phyloP scores from a whole-genome alignment of 37 sponge, comb jelly and placozoan species.

The Geodia barretti region DNA sequence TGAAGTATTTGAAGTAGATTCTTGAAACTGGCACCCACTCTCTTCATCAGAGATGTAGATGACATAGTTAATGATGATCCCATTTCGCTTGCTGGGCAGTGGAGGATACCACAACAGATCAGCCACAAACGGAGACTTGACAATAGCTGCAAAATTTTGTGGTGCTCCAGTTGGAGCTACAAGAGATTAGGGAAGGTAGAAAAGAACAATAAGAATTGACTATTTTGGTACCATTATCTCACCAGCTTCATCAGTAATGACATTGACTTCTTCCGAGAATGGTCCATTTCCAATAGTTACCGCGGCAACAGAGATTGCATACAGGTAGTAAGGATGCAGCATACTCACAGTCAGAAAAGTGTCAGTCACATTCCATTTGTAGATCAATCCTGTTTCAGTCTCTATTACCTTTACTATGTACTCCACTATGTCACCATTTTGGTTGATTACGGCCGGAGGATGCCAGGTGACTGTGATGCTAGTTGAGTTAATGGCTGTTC shows the following conservation, averaged over 20 bases:
- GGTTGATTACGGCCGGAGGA: slow-evolving; percentile 7
- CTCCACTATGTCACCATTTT: slow-evolving; percentile 29
- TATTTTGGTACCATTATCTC: too few species aligned
- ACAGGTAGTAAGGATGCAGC: slow-evolving; percentile 20
- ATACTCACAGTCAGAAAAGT: not conserved
- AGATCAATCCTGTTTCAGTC: not conserved
- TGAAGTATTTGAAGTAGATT: not conserved
- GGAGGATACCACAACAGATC: not conserved
- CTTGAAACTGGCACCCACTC: not conserved
- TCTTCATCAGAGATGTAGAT: not conserved
- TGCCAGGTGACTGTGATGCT: slow-evolving; percentile 15
- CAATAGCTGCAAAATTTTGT: not conserved
- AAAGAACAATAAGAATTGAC: not conserved
- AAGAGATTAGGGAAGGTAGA: not conserved
- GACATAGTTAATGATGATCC: slow-evolving; percentile 14
- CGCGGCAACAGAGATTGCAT: not conserved
- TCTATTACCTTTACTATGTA: not conserved
- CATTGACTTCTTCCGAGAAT: not conserved
- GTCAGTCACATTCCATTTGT: not conserved
- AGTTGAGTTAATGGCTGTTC: not conserved
- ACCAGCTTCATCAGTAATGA: slow-evolving; percentile 29
- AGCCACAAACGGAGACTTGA: not conserved
- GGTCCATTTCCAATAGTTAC: slow-evolving; percentile 22
- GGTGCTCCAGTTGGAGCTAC: not conserved
- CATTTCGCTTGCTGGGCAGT: not conserved